Conservation (phyloP, 2,797 vertebrate genomes). For the Odontamblyopus rebecca region DNA sequence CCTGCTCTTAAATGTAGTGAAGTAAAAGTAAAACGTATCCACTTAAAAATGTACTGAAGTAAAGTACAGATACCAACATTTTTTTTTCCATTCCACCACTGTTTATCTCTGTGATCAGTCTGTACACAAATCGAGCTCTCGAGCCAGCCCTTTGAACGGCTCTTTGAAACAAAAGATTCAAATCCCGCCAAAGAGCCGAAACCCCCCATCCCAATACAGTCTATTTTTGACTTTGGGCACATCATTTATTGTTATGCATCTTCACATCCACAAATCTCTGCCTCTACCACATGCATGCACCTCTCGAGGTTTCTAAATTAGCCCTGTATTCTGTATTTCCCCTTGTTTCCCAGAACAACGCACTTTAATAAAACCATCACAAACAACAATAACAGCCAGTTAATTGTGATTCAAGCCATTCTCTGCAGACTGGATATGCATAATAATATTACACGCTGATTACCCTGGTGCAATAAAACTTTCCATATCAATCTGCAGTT, state of each 20-base stretch:
- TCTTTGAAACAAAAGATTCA: too few species aligned
- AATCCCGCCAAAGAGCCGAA: too few species aligned
- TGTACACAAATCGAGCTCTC: too few species aligned
- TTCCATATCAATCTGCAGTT: constrained; percentile 13
- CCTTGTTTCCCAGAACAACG: constrained; percentile 1
- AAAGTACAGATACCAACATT: too few species aligned
- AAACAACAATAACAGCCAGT: constrained; percentile 9
- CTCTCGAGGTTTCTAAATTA: constrained; percentile 1
- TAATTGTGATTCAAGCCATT: constrained; percentile 7
- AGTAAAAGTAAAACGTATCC: too few species aligned
- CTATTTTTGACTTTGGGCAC: neutral
- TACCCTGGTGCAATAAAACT: constrained; percentile 12
- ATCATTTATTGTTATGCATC: neutral
- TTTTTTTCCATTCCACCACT: too few species aligned
- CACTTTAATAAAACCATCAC: constrained; percentile 15
- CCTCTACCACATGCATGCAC: neutral
- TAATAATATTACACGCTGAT: constrained; percentile 6
- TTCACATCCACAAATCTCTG: neutral
- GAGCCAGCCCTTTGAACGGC: too few species aligned
- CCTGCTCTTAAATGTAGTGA: too few species aligned
- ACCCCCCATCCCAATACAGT: too few species aligned
- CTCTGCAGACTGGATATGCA: constrained; percentile 12
- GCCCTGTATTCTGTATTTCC: neutral
- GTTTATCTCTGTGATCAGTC: too few species aligned
- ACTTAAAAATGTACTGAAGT: too few species aligned